Percentiles rank a stretch among this genome's conserved stretches.
Conservation (phyloP, 2,888 invertebrate species). For the Elaeidobius kamerunicus region DNA sequence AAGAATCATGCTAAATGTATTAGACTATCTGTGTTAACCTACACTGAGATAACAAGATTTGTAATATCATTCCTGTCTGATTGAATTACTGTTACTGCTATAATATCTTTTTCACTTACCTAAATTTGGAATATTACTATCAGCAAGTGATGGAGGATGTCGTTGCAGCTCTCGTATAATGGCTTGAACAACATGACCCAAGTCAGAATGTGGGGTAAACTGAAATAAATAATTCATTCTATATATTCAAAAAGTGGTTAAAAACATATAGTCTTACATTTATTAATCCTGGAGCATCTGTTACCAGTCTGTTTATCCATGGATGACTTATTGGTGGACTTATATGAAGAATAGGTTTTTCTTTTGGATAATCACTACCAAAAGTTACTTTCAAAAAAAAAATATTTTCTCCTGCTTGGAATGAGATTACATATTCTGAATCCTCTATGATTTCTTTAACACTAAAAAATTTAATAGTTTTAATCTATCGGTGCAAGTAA, state of each 20-base stretch:
- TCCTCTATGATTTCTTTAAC: conserved; percentile 69
- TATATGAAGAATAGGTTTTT: conserved; percentile 67
- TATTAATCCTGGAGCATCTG: conserved; percentile 70
- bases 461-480: conserved; percentile 49
- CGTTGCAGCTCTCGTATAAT: conserved; percentile 75
- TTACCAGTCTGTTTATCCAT: conserved; percentile 72
- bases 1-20: no score
- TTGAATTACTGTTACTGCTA: no score
- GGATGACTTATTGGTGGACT: conserved; percentile 66
- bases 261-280: conserved; percentile 59
- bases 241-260: no score
- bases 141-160: conserved; percentile 54
- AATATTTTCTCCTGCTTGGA: conserved; percentile 61
- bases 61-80: no score
- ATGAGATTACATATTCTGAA: conserved; percentile 70
- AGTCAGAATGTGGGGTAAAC: conserved; percentile 75
- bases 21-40: no score
- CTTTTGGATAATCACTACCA: conserved; percentile 70
- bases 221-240: no score
- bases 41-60: no score
- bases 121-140: conserved; percentile 34
- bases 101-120: conserved; percentile 33
- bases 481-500: neutral
- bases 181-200: conserved; percentile 77
- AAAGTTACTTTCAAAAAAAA: conserved; percentile 66